Percentiles rank a stretch among this genome's conserved stretches.
These are phyloP conservation scores for Otolemur crassicaudatus DNA, from an alignment of 2,797 vertebrate species.

Conservation along the genomic window DNA sequence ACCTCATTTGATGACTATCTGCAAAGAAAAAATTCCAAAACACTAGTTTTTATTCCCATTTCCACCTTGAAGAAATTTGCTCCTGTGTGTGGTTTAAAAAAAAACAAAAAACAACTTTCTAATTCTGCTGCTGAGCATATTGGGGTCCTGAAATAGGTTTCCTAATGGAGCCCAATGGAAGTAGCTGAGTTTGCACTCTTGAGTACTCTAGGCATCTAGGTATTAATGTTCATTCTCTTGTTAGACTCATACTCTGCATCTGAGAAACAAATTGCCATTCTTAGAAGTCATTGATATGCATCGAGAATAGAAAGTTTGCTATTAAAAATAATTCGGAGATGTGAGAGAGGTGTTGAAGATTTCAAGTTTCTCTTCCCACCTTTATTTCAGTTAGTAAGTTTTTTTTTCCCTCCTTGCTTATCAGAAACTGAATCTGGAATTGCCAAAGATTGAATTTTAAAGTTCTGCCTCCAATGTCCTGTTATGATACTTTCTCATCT, in stretches of 20 bases:
- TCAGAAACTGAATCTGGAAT: constrained; percentile 25
- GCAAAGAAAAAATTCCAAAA: constrained; percentile 71
- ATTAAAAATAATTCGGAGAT: constrained; percentile 26
- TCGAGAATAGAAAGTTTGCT: not conserved
- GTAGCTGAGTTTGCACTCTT: not conserved
- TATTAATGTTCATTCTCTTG: not conserved
- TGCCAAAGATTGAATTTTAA: not conserved
- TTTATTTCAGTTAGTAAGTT: constrained; percentile 30
- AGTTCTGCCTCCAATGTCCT: not conserved
- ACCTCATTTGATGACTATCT: constrained; percentile 79
- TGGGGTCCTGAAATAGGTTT: not conserved
- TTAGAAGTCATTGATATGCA: not conserved
- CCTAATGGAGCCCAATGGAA: constrained; percentile 57
- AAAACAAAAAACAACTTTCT: constrained; percentile 73
- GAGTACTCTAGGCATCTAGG: not conserved
- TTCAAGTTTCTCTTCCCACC: constrained; percentile 1
- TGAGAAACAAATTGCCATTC: not conserved
- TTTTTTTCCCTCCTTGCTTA: not conserved
- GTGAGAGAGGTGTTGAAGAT: not conserved
- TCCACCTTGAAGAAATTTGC: constrained; percentile 66
- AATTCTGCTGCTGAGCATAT: constrained; percentile 50
- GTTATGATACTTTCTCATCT: constrained; percentile 38
- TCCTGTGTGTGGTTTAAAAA: constrained; percentile 54
- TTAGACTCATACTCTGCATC: not conserved
- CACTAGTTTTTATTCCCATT: constrained; percentile 74